A percentile compares a stretch with the other conserved stretches of the same genome.
Conservation (phyloP, 2,888 invertebrate genomes). For the Lissonota sp. region DNA sequence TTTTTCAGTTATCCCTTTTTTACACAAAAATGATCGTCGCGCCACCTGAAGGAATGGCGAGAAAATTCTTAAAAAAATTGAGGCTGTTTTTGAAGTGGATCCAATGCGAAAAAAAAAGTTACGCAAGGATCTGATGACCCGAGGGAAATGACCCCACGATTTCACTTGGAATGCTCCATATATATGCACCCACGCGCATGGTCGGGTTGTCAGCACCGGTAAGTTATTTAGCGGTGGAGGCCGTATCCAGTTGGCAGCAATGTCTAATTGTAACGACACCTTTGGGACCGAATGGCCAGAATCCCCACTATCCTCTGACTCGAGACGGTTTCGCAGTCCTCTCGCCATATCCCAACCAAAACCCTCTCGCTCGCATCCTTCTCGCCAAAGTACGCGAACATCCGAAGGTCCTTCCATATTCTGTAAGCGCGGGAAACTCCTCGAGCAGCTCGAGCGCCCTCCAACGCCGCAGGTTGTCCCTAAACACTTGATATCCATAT, state of each 20-base stretch:
- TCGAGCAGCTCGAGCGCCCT: slow-evolving; percentile 34
- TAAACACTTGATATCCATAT: not conserved
- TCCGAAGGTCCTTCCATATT: slow-evolving; percentile 10
- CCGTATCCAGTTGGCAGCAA: slow-evolving; percentile 80
- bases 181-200: slow-evolving; percentile 68
- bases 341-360: slow-evolving; percentile 38
- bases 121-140: too few relatives aligned
- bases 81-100: too few relatives aligned
- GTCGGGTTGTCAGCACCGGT: slow-evolving; percentile 82
- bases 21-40: too few relatives aligned
- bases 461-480: slow-evolving; percentile 49
- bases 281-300: slow-evolving; percentile 76
- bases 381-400: slow-evolving; percentile 71
- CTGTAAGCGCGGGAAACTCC: slow-evolving; percentile 45
- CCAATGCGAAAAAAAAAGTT: too few relatives aligned
- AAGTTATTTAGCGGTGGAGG: slow-evolving; percentile 82
- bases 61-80: too few relatives aligned
- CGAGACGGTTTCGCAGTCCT: slow-evolving; percentile 63
- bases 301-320: slow-evolving; percentile 68
- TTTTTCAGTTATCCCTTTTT: too few relatives aligned
- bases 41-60: too few relatives aligned
- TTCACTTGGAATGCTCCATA: too few relatives aligned
- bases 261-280: slow-evolving; percentile 83
- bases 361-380: slow-evolving; percentile 67
- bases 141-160: too few relatives aligned